These are phyloP conservation scores for Coendou prehensilis DNA, from an alignment of 2,797 vertebrate species.

Conservation along the genomic window DNA sequence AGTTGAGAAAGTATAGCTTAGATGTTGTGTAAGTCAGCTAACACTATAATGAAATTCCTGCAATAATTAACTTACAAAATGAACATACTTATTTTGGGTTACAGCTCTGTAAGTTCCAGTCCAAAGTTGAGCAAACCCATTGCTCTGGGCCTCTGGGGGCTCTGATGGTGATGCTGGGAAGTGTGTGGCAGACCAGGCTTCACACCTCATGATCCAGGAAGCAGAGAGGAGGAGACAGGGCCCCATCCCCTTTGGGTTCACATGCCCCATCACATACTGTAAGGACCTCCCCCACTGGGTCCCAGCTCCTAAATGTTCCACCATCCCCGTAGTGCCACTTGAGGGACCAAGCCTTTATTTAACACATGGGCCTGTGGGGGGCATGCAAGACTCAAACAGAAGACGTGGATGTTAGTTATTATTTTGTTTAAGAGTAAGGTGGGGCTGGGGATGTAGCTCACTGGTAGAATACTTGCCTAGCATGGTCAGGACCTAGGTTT, in stretches of 20 bases:
- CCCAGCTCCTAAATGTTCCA: neutral
- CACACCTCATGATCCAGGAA: neutral
- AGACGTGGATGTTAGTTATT: constrained; percentile 11
- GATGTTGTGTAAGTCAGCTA: neutral
- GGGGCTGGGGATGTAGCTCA: neutral
- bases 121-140: neutral
- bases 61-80: neutral
- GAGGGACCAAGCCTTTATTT: neutral
- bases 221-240: neutral
- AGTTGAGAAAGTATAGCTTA: constrained; percentile 30
- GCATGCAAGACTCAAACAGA: neutral
- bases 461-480: neutral
- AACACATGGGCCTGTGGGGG: neutral
- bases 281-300: neutral
- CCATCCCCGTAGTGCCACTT: neutral
- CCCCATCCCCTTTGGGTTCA: neutral
- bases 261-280: neutral
- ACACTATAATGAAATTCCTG: neutral
- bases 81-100: neutral
- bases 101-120: neutral
- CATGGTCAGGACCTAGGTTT: neutral
- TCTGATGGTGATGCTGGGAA: neutral
- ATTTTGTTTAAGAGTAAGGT: neutral
- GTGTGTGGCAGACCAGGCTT: neutral
- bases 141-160: neutral